Evolutionary conservation across 2,888 invertebrate species (phyloP).

Genomic region (Sarcophaga caerulescens): DNA sequence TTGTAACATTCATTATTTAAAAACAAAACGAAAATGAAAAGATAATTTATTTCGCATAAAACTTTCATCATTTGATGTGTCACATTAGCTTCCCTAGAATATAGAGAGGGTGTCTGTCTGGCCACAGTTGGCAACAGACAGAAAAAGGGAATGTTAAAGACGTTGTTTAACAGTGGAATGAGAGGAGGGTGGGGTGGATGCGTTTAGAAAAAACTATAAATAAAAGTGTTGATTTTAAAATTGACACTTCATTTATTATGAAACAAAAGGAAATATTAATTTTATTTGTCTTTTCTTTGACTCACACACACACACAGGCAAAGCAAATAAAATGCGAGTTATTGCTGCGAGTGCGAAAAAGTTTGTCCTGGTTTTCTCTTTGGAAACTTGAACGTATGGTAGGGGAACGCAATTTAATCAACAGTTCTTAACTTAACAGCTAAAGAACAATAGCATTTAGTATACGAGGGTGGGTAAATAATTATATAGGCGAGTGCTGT

Average conservation of each 20-base stretch:
- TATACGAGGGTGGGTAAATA: too few relatives aligned
- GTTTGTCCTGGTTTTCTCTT: too few relatives aligned
- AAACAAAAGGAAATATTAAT: constrained; percentile 1
- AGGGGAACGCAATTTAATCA: too few relatives aligned
- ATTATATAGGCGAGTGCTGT: too few relatives aligned
- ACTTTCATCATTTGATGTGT: constrained; percentile 64
- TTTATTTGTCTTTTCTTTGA: background rate
- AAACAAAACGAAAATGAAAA: constrained; percentile 1
- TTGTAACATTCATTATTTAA: constrained; percentile 50
- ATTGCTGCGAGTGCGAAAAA: too few relatives aligned
- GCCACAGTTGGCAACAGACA: background rate
- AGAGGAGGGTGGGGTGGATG: background rate
- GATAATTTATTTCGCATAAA: constrained; percentile 60
- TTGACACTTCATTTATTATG: constrained; percentile 63
- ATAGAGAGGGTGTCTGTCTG: background rate
- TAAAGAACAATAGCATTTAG: too few relatives aligned
- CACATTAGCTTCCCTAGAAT: constrained; percentile 48
- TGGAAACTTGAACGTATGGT: too few relatives aligned
- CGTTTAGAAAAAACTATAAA: constrained; percentile 16
- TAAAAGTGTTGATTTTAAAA: constrained; percentile 54
- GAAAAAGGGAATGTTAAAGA: background rate
- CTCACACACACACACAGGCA: background rate
- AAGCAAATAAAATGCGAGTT: too few relatives aligned
- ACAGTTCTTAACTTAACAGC: too few relatives aligned
- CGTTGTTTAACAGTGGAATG: background rate